A percentile compares a stretch with the other conserved stretches of the same genome.
phyloP scores from a whole-genome alignment of 2,888 invertebrate species.

The Seira ritae region DNA sequence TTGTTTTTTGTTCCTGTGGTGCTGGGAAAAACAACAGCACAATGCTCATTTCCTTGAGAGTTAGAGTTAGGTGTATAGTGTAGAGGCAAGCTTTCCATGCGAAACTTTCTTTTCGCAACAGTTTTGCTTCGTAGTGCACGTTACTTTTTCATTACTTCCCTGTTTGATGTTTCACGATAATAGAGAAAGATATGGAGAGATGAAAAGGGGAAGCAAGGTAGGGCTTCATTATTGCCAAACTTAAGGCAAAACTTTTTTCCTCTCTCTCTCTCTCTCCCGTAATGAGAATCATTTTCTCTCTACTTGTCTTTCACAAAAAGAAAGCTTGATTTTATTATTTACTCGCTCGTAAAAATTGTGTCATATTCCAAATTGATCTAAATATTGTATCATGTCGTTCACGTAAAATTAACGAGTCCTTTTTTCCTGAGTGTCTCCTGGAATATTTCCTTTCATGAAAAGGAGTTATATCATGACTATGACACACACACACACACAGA shows the following conservation, averaged over 20 bases:
- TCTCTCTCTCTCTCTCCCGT: background rate
- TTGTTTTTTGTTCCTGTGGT: constrained; percentile 8
- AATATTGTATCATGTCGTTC: background rate
- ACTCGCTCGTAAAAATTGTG: background rate
- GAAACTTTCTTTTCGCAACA: background rate
- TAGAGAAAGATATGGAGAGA: background rate
- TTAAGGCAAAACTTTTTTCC: background rate
- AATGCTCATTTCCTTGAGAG: constrained; percentile 4
- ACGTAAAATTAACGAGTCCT: background rate
- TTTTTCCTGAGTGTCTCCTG: background rate
- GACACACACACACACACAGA: background rate
- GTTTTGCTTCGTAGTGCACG: background rate
- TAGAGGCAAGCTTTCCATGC: background rate
- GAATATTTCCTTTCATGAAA: background rate
- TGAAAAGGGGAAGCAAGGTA: background rate
- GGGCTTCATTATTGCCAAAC: background rate
- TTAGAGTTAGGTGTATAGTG: too few relatives aligned
- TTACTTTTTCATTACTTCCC: background rate
- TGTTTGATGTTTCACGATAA: constrained; percentile 7
- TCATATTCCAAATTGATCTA: constrained; percentile 7
- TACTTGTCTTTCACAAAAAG: background rate
- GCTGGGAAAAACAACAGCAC: background rate
- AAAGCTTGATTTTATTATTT: background rate
- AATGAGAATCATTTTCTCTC: background rate
- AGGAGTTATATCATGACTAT: background rate